Percentiles rank a stretch among this genome's conserved stretches.
These are phyloP conservation scores for Pogona vitticeps DNA, from an alignment of 2,113 vertebrate genomes.

Conservation along the genomic window DNA sequence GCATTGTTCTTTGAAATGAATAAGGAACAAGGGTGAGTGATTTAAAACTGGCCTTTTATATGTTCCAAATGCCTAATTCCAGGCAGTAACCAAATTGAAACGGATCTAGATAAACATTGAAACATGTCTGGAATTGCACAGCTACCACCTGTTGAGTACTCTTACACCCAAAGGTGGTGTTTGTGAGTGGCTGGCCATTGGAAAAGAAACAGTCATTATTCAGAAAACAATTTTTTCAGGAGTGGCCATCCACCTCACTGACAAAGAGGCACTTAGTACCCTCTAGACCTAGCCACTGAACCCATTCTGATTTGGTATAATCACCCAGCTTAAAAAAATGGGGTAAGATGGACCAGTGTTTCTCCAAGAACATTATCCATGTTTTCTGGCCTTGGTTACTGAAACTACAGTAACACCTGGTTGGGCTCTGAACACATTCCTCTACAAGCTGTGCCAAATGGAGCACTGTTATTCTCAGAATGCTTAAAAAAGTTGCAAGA, in stretches of 20 bases:
- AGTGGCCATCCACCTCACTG: background rate
- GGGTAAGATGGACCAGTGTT: background rate
- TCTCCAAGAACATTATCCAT: background rate
- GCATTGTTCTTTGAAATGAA: background rate
- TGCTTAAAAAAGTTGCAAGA: background rate
- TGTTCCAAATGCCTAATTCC: background rate
- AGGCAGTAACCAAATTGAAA: background rate
- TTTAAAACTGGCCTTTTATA: background rate
- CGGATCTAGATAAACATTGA: background rate
- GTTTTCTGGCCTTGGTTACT: background rate
- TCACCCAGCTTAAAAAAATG: background rate
- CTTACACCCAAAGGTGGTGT: background rate
- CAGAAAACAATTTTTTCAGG: background rate
- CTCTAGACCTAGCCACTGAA: background rate
- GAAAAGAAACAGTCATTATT: background rate
- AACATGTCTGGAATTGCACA: background rate
- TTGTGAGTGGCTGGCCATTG: background rate
- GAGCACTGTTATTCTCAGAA: background rate
- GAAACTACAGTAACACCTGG: background rate
- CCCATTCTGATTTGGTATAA: background rate
- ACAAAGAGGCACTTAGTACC: background rate
- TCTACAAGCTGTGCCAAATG: background rate
- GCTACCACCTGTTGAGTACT: background rate
- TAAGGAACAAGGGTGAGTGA: background rate
- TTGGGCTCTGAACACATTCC: background rate